phyloP scores from a whole-genome alignment of 2,888 invertebrate species.

The Phymatocera aterrima region DNA sequence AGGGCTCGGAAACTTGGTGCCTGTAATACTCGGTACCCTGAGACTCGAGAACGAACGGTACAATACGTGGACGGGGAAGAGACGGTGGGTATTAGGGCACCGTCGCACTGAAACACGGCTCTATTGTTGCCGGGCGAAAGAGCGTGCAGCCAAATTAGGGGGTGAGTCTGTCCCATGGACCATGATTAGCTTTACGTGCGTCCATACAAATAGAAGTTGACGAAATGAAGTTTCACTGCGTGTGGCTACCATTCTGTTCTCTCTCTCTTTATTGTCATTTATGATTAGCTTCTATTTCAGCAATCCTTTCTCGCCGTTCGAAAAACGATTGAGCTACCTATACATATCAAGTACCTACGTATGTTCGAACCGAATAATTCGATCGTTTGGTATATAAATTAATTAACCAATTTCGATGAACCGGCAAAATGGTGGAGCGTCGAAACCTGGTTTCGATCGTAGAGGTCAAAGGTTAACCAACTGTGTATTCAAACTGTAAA shows the following conservation, averaged over 20 bases:
- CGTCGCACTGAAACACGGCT: conserved; percentile 5
- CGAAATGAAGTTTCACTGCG: neutral
- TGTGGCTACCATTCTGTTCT: neutral
- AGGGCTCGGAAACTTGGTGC: conserved; percentile 21
- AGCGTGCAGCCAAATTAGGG: conserved; percentile 14
- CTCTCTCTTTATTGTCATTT: neutral
- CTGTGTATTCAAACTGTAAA: conserved; percentile 18
- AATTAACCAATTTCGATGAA: neutral
- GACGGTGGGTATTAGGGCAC: conserved; percentile 16
- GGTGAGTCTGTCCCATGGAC: neutral
- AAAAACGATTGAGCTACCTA: neutral
- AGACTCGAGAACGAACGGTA: conserved; percentile 21
- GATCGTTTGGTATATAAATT: neutral
- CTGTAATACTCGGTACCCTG: conserved; percentile 21
- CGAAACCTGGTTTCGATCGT: neutral
- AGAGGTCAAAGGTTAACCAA: conserved; percentile 33
- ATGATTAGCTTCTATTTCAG: neutral
- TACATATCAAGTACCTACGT: neutral
- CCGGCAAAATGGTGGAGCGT: neutral
- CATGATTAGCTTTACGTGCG: conserved; percentile 27
- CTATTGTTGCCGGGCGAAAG: conserved; percentile 21
- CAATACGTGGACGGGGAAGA: conserved; percentile 15
- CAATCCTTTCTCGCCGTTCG: neutral
- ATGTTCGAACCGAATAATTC: neutral
- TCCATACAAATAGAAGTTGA: neutral